phyloP scores from a whole-genome alignment of 2,888 invertebrate species.

The Lithophane ornitopus region DNA sequence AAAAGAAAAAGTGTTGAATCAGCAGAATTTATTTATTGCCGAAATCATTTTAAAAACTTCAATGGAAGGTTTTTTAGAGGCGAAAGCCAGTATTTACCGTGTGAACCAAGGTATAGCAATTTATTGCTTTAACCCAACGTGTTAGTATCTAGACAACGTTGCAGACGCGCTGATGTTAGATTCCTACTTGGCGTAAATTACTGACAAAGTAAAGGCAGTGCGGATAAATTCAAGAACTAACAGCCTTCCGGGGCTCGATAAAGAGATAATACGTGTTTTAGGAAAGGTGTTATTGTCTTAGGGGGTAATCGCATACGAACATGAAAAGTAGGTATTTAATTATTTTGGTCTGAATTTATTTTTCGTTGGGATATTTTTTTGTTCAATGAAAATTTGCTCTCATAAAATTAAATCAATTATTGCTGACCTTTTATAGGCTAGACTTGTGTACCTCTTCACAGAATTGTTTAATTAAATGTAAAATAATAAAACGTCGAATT shows the following conservation, averaged over 20 bases:
- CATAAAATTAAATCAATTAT: not conserved
- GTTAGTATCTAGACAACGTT: slow-evolving; percentile 51
- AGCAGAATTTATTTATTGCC: not conserved
- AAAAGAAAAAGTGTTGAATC: not conserved
- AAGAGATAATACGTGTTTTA: slow-evolving; percentile 10
- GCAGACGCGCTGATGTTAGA: slow-evolving; percentile 47
- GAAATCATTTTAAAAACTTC: not conserved
- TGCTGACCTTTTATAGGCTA: not conserved
- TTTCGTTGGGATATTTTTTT: not conserved
- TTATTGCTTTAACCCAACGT: slow-evolving; percentile 42
- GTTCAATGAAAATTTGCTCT: not conserved
- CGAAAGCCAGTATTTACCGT: slow-evolving; percentile 42
- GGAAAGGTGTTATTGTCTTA: slow-evolving; percentile 18
- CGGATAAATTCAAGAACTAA: slow-evolving; percentile 46
- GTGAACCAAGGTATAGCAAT: slow-evolving; percentile 52
- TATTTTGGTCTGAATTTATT: not conserved
- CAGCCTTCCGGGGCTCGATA: slow-evolving; percentile 36
- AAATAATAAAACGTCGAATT: not conserved
- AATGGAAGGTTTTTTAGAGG: slow-evolving; percentile 21
- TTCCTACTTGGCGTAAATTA: slow-evolving; percentile 53
- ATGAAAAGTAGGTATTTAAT: too few species aligned
- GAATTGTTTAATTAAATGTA: not conserved
- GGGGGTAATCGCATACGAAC: not conserved
- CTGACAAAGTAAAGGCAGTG: slow-evolving; percentile 39
- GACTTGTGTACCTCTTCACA: not conserved